These are phyloP conservation scores for Dipus sagitta DNA, from an alignment of 2,797 vertebrate species.

Conservation along the genomic window DNA sequence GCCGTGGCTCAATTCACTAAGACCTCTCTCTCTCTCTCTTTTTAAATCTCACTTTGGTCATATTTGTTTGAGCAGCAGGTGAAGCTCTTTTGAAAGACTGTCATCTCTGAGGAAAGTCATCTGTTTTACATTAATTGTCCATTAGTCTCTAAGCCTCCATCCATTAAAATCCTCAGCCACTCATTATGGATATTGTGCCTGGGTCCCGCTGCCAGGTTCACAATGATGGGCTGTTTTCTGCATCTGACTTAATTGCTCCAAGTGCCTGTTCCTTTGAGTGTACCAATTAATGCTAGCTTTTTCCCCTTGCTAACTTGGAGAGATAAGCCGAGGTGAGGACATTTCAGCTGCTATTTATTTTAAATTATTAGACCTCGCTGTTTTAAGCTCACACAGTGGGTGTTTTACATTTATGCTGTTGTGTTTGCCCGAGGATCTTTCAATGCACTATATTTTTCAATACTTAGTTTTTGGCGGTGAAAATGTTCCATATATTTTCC, in stretches of 20 bases:
- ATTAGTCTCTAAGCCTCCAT: conserved; percentile 75
- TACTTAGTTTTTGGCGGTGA: conserved; percentile 6
- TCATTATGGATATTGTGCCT: conserved; percentile 30
- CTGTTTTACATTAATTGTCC: conserved; percentile 81
- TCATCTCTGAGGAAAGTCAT: conserved; percentile 72
- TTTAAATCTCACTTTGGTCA: conserved; percentile 6
- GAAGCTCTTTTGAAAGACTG: conserved; percentile 74
- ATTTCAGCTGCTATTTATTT: conserved; percentile 42
- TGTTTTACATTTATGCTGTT: not conserved
- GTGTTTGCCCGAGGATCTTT: conserved; percentile 33
- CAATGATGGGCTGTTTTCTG: conserved; percentile 68
- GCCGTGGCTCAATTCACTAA: not conserved
- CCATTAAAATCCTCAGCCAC: conserved; percentile 77
- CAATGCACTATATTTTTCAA: not conserved
- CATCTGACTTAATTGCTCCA: conserved; percentile 81
- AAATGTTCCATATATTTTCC: conserved; percentile 51
- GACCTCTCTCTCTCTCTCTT: not conserved
- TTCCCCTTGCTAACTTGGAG: conserved; percentile 31
- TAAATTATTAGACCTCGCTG: conserved; percentile 46
- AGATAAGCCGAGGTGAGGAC: conserved; percentile 23
- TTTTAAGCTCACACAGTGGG: conserved; percentile 24
- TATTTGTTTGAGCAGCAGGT: conserved; percentile 77
- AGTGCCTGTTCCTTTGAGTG: conserved; percentile 71
- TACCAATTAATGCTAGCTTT: conserved; percentile 71
- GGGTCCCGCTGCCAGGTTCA: conserved; percentile 72